Evolutionary conservation across 2,888 invertebrate species (phyloP).

Genomic region (Caenorhabditis sulstoni): DNA sequence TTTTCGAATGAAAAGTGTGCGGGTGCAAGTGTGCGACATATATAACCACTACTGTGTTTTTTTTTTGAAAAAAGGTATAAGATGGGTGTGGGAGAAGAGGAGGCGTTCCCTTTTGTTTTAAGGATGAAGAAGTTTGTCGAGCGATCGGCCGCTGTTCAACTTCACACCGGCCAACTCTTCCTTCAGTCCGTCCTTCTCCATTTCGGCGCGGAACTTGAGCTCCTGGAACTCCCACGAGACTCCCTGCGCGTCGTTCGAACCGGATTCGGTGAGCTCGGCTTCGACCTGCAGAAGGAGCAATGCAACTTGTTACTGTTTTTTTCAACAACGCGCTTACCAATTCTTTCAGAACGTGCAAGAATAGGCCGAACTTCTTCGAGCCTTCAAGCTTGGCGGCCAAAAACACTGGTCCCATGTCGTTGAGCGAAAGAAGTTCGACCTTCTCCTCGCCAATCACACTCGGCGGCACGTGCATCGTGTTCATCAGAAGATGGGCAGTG

Average conservation of each 20-base stretch:
- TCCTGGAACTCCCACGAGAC: constrained; percentile 42
- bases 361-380: constrained; percentile 19
- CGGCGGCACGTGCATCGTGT: constrained; percentile 28
- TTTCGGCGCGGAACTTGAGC: constrained; percentile 1
- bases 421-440: constrained; percentile 13
- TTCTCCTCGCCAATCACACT: constrained; percentile 8
- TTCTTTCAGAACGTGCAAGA: constrained; percentile 35
- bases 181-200: constrained; percentile 34
- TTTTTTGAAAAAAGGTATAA: too few species aligned
- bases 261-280: constrained; percentile 20
- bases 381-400: constrained; percentile 13
- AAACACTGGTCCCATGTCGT: constrained; percentile 34
- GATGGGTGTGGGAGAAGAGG: too few species aligned
- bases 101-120: too few species aligned
- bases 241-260: background rate
- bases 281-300: constrained; percentile 54
- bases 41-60: too few species aligned
- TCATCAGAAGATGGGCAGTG: constrained; percentile 35
- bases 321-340: too few species aligned
- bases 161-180: constrained; percentile 10
- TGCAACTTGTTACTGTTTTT: too few species aligned
- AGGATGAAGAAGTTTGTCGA: background rate
- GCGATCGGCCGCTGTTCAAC: constrained; percentile 5
- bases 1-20: too few species aligned
- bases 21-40: too few species aligned